Conservation (phyloP, 2,888 invertebrate genomes). For the Cotesia congregata region DNA sequence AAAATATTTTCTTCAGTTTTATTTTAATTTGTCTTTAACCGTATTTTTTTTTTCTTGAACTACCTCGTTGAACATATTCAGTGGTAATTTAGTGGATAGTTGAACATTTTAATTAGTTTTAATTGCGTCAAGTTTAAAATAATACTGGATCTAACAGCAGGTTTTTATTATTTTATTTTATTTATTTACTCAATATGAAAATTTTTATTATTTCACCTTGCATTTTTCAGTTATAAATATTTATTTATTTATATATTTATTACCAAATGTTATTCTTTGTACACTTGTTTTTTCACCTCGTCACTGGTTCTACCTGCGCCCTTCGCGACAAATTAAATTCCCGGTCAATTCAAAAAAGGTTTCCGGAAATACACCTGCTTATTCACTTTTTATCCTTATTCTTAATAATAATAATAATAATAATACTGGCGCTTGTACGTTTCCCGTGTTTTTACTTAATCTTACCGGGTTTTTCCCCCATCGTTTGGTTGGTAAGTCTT, state of each 20-base stretch:
- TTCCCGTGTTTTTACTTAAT: conserved; percentile 33
- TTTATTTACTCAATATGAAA: too few relatives aligned
- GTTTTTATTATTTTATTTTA: too few relatives aligned
- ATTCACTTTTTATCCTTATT: conserved; percentile 1
- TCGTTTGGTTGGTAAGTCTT: conserved; percentile 32
- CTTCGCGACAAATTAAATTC: conserved; percentile 19
- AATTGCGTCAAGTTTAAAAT: too few relatives aligned
- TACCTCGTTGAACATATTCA: too few relatives aligned
- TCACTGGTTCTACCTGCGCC: not conserved
- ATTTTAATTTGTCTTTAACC: conserved; percentile 45
- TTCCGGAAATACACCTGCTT: conserved; percentile 47
- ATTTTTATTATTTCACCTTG: too few relatives aligned
- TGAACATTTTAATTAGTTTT: too few relatives aligned
- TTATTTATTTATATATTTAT: not conserved
- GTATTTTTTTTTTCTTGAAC: not conserved
- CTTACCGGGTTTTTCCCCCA: conserved; percentile 16
- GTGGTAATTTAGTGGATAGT: too few relatives aligned
- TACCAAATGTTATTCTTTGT: conserved; percentile 18
- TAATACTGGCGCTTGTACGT: conserved; percentile 5
- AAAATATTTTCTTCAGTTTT: not conserved
- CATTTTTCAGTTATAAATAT: too few relatives aligned
- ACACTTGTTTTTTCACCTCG: conserved; percentile 18
- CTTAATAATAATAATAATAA: conserved; percentile 7
- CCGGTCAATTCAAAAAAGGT: conserved; percentile 40
- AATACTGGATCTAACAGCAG: too few relatives aligned